Conservation (phyloP, 2,113 vertebrate genomes). For the Origma solitaria region DNA sequence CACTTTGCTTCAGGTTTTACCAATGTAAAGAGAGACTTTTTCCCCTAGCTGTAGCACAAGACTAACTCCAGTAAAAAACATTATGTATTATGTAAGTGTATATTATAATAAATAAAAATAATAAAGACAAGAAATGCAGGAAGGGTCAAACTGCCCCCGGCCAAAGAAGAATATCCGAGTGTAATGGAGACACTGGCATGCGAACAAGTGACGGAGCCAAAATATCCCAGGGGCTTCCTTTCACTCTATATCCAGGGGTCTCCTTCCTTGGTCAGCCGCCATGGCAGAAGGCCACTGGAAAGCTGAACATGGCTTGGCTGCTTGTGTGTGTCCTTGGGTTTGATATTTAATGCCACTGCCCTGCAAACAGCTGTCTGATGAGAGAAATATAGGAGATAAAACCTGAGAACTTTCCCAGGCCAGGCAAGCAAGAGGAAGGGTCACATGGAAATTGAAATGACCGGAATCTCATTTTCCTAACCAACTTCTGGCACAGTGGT, state of each 20-base stretch:
- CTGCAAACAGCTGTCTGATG: slow-evolving; percentile 43
- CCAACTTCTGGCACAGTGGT: neutral
- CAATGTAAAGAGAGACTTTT: neutral
- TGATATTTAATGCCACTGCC: slow-evolving; percentile 49
- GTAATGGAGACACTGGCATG: slow-evolving; percentile 21
- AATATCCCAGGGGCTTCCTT: slow-evolving; percentile 30
- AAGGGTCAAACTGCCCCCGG: neutral
- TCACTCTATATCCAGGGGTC: slow-evolving; percentile 16
- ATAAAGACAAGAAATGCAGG: neutral
- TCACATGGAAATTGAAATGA: neutral
- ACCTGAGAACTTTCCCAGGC: neutral
- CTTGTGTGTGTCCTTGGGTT: slow-evolving; percentile 34
- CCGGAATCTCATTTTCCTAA: neutral
- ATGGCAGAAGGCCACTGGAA: slow-evolving; percentile 41
- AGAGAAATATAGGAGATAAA: slow-evolving; percentile 12
- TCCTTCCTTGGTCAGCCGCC: slow-evolving; percentile 40
- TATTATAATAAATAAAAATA: neutral
- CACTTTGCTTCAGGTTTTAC: neutral
- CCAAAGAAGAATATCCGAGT: neutral
- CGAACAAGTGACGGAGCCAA: neutral
- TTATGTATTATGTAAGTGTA: neutral
- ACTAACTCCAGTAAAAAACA: neutral
- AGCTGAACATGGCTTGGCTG: neutral
- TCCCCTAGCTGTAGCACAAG: neutral
- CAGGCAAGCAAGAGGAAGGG: neutral